These are phyloP conservation scores for Mechanitis messenoides DNA, from an alignment of 2,888 invertebrate species.

Conservation along the genomic window DNA sequence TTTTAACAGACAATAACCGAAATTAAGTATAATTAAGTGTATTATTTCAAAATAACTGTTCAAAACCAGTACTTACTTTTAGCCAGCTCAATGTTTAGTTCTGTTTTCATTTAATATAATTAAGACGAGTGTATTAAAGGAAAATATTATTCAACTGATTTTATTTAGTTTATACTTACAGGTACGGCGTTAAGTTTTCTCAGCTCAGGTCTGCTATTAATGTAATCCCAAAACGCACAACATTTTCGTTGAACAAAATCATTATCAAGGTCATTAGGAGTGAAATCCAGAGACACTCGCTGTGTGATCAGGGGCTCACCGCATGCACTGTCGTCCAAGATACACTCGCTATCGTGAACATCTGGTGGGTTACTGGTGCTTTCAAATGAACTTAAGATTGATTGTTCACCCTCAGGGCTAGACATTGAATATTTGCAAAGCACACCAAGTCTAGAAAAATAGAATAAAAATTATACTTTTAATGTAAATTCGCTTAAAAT, in stretches of 20 bases:
- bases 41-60: too few relatives aligned
- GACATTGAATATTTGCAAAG: too few relatives aligned
- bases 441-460: too few relatives aligned
- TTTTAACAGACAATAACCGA: too few relatives aligned
- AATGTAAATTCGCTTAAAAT: too few relatives aligned
- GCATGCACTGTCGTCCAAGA: conserved; percentile 32
- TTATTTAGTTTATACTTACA: conserved; percentile 17
- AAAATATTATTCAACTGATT: too few relatives aligned
- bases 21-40: too few relatives aligned
- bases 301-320: conserved; percentile 38
- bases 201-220: conserved; percentile 32
- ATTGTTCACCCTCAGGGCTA: not conserved
- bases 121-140: too few relatives aligned
- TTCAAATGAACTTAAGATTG: not conserved
- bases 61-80: too few relatives aligned
- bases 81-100: too few relatives aligned
- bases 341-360: conserved; percentile 3
- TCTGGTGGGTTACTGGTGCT: not conserved
- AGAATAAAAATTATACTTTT: too few relatives aligned
- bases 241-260: conserved; percentile 34
- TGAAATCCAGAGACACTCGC: conserved; percentile 41
- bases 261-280: conserved; percentile 33
- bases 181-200: conserved; percentile 27
- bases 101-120: too few relatives aligned
- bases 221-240: conserved; percentile 39